Base-by-base conservation (phyloP, 2,113 vertebrate species). In the Mobula hypostoma region DNA sequence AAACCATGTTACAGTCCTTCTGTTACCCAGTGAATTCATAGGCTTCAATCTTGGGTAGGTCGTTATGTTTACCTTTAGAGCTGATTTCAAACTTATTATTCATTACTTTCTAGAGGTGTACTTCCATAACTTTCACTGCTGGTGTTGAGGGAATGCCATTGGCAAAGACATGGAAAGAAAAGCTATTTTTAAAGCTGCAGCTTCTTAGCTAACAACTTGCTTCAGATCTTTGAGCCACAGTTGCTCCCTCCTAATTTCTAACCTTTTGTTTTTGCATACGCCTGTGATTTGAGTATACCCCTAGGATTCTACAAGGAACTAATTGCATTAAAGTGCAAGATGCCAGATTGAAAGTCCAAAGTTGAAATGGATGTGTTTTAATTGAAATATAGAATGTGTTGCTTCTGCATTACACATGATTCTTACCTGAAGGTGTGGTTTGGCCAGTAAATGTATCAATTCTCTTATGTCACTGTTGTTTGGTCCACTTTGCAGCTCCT, bases 351-450 rank as follows among this genome's bases (percentile, higher is more conserved):
- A 21, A 83, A 87, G 11, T 87, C 56, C 12, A 87, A 87, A 87
- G 58, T 12, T 87, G 58, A 87, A 63, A 87, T 29, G 8, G 24
- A 29, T 87, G 1, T 87, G 29, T 58, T 94, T 79, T 14, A 12
- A 32, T 80, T 9, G 11, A n/a, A 58, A 78, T 48, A 90, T n/a
- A 63, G 15, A n/a, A 63, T 24, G 36, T 83, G 76, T 29, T 27
- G 76, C 32, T 24, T 40, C 36, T 56, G 27, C 36, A 48, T 82
- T 82, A 5, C 40, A 82, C 0, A 63, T 0, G 8, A 61, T 94
- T 77, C 88, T 95, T 97, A 99, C 98, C 98, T 98, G 98, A 94
- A 99, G 96, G 96, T 99, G 98, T 79, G 98, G 98, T 80, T 97
- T 97, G 94, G 97, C 98, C 95, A 99, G 96, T 95, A 99, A 96